Evolutionary conservation across 2,113 vertebrate genomes (phyloP).

Genomic region (Megalops atlanticus): DNA sequence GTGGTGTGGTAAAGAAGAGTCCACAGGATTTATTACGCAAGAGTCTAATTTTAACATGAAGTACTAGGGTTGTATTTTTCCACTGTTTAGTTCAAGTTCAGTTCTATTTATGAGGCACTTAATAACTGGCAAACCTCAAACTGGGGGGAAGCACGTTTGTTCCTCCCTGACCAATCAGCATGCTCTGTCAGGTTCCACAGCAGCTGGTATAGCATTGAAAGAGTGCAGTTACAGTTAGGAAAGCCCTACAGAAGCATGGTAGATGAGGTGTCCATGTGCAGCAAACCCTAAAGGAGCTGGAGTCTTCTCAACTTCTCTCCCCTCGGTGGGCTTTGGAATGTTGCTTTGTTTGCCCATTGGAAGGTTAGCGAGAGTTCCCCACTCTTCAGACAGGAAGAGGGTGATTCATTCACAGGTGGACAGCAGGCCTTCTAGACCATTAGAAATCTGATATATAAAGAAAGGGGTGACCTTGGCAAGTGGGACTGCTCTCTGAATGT

Average conservation of each 20-base stretch:
- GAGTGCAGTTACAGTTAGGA: background rate
- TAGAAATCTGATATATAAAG: conserved; percentile 35
- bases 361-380: conserved; percentile 37
- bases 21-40: background rate
- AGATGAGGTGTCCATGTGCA: background rate
- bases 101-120: background rate
- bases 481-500: conserved; percentile 48
- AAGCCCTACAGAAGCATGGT: background rate
- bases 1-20: background rate
- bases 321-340: conserved; percentile 54
- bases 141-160: background rate
- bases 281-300: conserved; percentile 52
- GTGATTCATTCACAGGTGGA: conserved; percentile 54
- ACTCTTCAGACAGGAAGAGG: conserved; percentile 50
- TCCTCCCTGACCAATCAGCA: conserved; percentile 9
- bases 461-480: conserved; percentile 44
- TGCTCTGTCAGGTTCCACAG: background rate
- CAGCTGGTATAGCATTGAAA: background rate
- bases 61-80: background rate
- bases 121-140: background rate
- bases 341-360: conserved; percentile 60
- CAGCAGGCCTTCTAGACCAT: conserved; percentile 60
- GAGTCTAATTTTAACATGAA: background rate
- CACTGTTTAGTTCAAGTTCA: background rate
- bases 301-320: conserved; percentile 58